Base-by-base conservation (phyloP, 2,797 vertebrate species). In the Hirundo rustica region DNA sequence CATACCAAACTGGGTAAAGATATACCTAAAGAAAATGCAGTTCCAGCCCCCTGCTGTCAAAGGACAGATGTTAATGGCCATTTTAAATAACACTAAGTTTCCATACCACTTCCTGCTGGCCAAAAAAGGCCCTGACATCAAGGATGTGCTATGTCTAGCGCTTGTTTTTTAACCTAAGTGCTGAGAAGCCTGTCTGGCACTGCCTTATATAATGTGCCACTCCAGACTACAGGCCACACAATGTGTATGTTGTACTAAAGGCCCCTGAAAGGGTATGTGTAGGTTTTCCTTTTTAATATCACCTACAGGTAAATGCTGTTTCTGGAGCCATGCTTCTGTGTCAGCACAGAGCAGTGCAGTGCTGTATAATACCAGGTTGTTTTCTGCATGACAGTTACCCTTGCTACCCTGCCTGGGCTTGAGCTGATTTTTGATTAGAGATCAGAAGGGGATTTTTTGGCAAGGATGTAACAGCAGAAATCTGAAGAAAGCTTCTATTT, bases 261-360 rank as follows among this genome's bases (percentile, higher is more conserved):
- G 50, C 50, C 53, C 73, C 87, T 78, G 82, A 84, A 96, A 89
- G 79, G 22, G 2, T 55, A 10, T 11, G 36, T 85, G 65, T 66
- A 85, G 61, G 18, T 72, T 96, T 97, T 89, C 51, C 95, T 95
- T 79, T 89, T 76, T 89, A 92, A 42, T 50, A 60, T 94, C 93
- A 93, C 82, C 89, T 66, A 20, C 55, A 84, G 89, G 76, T 92
- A 88, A 73, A 27, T 32, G 44, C 85, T 90, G 22, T 90, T 94
- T 50, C 91, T 96, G 92, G 94, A 93, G 51, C 79, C 29, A 1
- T 5, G 57, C 32, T 92, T 30, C 55, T 15, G 23, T 23, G 29
- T 29, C 0, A 0, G 68, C 54, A 21, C 47, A 11, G 73, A 92
- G 27, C 62, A 75, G 36, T 3, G 44, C 20, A 11, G 51, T 0